Base-by-base conservation (phyloP, 2,797 vertebrate species). In the Rhinella marina region DNA sequence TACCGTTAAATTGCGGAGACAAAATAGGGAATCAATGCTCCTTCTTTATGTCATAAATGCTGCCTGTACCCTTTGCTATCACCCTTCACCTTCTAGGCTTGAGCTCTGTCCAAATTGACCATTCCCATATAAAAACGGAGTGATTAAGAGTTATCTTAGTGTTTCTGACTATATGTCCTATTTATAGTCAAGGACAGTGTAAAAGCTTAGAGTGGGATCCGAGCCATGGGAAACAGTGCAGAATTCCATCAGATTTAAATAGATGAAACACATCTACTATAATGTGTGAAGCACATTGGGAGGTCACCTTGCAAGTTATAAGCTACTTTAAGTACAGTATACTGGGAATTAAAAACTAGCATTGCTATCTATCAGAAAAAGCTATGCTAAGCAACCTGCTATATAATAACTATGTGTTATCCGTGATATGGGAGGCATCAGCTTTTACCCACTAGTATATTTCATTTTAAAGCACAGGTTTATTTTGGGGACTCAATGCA, bases 161-260 rank as follows among this genome's bases (percentile, higher is more conserved):
- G 80, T 82, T 82, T 87, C 86, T 87, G 86, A 87, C 72, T 87
- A 87, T 87, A 88, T 62, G 87, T 81, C 87, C 87, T 88, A 85
- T 88, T 88, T 88, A 81, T 88, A 88, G 82, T 64, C 87, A 88
- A 88, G 87, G 87, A 81, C 87, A 85, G 66, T 64, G 82, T 85
- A 62, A 88, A 85, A 85, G 87, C 87, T 81, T 62, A 27, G 68
- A 70, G 59, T 88, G 87, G 87, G 87, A 88, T 81, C 82, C 81
- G 87, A 85, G 87, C 83, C 83, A 88, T 88, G 83, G 87, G 87
- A 85, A 88, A 85, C 77, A 84, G 81, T 75, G 66, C 82, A 84
- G 50, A 88, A 85, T 88, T 81, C 66, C 87, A 88, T 88, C 87
- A 88, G 83, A 88, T 88, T 88, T 88, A 85, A 85, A 88, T 81